Percentiles rank a stretch among this genome's conserved stretches.
These are phyloP conservation scores for Papilio xuthus DNA, from an alignment of 1,140 invertebrate genomes.

Conservation along the genomic window DNA sequence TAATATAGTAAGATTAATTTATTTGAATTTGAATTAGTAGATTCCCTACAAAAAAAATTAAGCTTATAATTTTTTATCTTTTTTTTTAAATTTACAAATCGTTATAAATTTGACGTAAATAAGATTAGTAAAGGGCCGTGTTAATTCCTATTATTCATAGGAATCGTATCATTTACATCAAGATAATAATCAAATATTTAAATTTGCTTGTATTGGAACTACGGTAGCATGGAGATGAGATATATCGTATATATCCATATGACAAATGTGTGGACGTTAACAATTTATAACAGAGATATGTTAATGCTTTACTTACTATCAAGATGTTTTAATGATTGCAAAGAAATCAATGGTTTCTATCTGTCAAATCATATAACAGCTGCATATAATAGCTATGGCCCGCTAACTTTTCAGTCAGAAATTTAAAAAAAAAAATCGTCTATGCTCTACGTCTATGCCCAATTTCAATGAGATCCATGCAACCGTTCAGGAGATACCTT, in stretches of 20 bases:
- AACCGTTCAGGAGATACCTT: too few species aligned
- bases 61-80: too few species aligned
- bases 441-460: too few species aligned
- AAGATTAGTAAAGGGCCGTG: slow-evolving; percentile 6
- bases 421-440: too few species aligned
- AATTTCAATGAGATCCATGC: too few species aligned
- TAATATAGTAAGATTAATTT: too few species aligned
- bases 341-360: slow-evolving; percentile 46
- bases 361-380: slow-evolving; percentile 28
- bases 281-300: slow-evolving; percentile 56
- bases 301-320: slow-evolving; percentile 53
- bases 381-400: background rate
- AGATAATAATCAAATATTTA: slow-evolving; percentile 75
- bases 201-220: slow-evolving; percentile 52
- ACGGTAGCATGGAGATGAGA: slow-evolving; percentile 43
- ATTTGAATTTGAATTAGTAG: too few species aligned
- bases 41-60: too few species aligned
- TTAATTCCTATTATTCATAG: slow-evolving; percentile 39
- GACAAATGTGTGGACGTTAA: slow-evolving; percentile 56
- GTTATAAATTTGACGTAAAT: background rate
- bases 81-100: background rate
- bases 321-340: slow-evolving; percentile 43
- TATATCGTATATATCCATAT: slow-evolving; percentile 49
- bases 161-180: slow-evolving; percentile 51
- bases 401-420: too few species aligned